A percentile compares a stretch with the other conserved stretches of the same genome.
These are phyloP conservation scores for Thaumetopoea pityocampa DNA, from an alignment of 1,140 invertebrate genomes.

Conservation along the genomic window DNA sequence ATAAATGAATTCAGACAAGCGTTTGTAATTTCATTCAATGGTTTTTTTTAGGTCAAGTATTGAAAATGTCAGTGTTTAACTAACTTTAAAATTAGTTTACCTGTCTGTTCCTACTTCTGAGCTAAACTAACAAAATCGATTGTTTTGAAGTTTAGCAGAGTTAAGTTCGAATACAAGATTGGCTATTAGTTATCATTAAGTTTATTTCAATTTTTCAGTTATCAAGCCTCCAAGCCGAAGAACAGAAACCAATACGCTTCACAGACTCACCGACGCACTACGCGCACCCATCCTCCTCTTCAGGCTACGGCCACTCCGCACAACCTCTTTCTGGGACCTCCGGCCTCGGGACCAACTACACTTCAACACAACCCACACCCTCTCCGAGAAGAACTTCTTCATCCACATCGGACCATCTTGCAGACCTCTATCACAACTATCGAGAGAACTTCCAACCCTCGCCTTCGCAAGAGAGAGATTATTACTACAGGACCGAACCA, in stretches of 20 bases:
- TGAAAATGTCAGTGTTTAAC: no score
- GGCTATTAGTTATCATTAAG: background rate
- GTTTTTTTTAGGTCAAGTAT: no score
- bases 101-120: no score
- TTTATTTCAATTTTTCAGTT: constrained; percentile 40
- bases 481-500: constrained; percentile 76
- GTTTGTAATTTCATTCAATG: no score
- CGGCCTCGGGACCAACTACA: constrained; percentile 68
- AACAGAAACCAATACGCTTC: constrained; percentile 82
- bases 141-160: no score
- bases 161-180: no score
- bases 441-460: constrained; percentile 59
- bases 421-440: constrained; percentile 62
- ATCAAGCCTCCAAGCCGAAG: constrained; percentile 68
- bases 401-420: constrained; percentile 47
- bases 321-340: constrained; percentile 61
- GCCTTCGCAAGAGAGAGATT: constrained; percentile 74
- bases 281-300: constrained; percentile 61
- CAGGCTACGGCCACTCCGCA: constrained; percentile 61
- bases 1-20: no score
- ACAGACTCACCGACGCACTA: constrained; percentile 87
- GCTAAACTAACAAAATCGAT: no score
- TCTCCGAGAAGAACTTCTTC: constrained; percentile 76
- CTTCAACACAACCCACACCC: constrained; percentile 78
- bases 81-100: no score